Evolutionary conservation across 2,113 vertebrate genomes (phyloP).

Genomic region (Apistogramma diplotaenia): DNA sequence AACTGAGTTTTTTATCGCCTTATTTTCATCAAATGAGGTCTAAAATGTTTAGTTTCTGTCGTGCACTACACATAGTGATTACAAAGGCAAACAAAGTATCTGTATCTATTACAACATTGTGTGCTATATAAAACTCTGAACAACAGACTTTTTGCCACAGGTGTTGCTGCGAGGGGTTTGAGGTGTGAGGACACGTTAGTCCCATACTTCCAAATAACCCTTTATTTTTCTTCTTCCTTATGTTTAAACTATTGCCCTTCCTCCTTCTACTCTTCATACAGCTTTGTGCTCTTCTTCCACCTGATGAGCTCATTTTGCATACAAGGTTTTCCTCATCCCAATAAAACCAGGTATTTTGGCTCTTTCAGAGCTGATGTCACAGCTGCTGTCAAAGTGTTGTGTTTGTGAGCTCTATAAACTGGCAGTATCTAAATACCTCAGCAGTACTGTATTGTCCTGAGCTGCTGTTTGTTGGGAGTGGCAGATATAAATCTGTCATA

Average conservation of each 20-base stretch:
- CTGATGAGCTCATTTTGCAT: not conserved
- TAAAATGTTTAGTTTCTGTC: not conserved
- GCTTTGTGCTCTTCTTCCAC: not conserved
- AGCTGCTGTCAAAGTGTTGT: conserved; percentile 19
- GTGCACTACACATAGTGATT: not conserved
- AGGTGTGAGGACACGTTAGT: not conserved
- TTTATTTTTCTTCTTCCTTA: not conserved
- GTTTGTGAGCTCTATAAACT: conserved; percentile 38
- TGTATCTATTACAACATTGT: not conserved
- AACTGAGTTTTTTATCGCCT: too few species aligned
- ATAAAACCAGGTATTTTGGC: conserved; percentile 16
- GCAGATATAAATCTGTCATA: conserved; percentile 55
- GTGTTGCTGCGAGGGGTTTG: not conserved
- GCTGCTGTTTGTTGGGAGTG: conserved; percentile 41
- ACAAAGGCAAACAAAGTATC: not conserved
- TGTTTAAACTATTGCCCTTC: not conserved
- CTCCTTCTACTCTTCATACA: not conserved
- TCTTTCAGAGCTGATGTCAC: not conserved
- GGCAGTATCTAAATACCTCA: conserved; percentile 22
- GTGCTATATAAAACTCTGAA: not conserved
- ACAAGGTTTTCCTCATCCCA: not conserved
- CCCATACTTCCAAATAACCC: not conserved
- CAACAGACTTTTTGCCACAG: not conserved
- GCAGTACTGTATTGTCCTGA: not conserved
- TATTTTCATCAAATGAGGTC: not conserved